These are phyloP conservation scores for Melangyna quadrimaculata DNA, from an alignment of 2,888 invertebrate species.

Conservation along the genomic window DNA sequence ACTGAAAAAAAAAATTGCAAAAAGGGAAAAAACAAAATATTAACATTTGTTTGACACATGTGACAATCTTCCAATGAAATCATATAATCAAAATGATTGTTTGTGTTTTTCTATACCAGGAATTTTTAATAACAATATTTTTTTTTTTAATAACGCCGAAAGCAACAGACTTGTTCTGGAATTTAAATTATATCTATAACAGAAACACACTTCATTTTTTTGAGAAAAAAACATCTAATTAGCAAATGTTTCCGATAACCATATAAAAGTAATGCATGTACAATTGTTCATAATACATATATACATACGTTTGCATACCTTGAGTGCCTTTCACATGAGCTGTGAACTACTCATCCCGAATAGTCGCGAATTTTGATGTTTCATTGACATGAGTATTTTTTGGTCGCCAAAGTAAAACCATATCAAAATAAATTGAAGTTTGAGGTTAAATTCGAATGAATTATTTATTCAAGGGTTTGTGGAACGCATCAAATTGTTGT, in stretches of 20 bases:
- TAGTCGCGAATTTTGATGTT: too few relatives aligned
- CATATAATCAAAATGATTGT: constrained; percentile 21
- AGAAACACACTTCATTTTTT: background rate
- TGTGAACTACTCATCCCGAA: too few relatives aligned
- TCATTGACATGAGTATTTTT: too few relatives aligned
- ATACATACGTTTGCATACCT: too few relatives aligned
- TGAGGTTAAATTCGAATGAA: too few relatives aligned
- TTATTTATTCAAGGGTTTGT: too few relatives aligned
- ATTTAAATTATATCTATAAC: constrained; percentile 3
- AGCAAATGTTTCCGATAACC: background rate
- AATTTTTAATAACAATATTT: background rate
- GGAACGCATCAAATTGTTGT: too few relatives aligned
- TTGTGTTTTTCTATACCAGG: constrained; percentile 3
- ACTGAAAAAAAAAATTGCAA: constrained; percentile 11
- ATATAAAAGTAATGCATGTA: too few relatives aligned
- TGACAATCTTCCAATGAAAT: constrained; percentile 45
- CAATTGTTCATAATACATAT: too few relatives aligned
- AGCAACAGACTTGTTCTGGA: background rate
- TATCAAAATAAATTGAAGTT: too few relatives aligned
- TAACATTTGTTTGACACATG: constrained; percentile 70
- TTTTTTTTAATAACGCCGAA: background rate
- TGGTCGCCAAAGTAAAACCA: too few relatives aligned
- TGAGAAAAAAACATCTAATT: background rate
- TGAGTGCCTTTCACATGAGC: too few relatives aligned
- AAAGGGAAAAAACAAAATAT: constrained; percentile 31